phyloP scores from a whole-genome alignment of 2,797 vertebrate genomes.

The Hypotaenidia philippensis region DNA sequence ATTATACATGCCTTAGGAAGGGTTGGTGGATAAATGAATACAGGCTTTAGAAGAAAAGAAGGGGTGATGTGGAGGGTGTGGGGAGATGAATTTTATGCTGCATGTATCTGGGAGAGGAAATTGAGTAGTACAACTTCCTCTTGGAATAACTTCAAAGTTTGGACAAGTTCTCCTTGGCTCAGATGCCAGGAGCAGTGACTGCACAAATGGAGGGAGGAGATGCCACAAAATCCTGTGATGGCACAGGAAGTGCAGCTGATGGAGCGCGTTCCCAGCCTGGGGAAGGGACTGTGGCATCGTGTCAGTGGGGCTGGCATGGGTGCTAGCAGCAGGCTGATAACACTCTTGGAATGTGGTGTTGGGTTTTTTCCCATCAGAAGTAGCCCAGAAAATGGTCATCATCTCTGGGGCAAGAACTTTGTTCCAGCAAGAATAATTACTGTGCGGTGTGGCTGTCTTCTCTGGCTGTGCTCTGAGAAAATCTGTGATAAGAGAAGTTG shows the following conservation, averaged over 20 bases:
- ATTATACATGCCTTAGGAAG: slow-evolving; percentile 26
- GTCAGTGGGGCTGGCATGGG: not conserved
- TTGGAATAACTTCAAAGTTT: not conserved
- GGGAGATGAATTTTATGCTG: not conserved
- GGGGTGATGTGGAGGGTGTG: not conserved
- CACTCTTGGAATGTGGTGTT: rapidly evolving
- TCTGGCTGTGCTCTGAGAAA: not conserved
- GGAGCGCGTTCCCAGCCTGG: rapidly evolving
- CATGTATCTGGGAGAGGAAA: not conserved
- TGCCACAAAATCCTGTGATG: not conserved
- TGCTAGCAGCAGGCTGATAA: not conserved
- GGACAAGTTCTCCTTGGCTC: not conserved
- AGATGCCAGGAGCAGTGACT: not conserved
- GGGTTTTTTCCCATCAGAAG: not conserved
- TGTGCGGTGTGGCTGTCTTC: rapidly evolving
- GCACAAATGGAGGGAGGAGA: not conserved
- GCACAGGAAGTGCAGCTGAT: not conserved
- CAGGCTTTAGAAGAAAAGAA: slow-evolving; percentile 2
- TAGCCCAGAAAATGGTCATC: not conserved
- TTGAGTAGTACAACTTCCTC: not conserved
- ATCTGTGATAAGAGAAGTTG: not conserved
- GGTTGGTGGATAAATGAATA: slow-evolving; percentile 1
- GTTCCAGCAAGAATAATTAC: not conserved
- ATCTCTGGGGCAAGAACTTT: not conserved
- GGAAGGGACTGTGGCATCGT: rapidly evolving